Evolutionary conservation across 2,797 vertebrate species (phyloP), one percentile per base, ranked within the genome.

Genomic region (Sphaeramia orbicularis): DNA sequence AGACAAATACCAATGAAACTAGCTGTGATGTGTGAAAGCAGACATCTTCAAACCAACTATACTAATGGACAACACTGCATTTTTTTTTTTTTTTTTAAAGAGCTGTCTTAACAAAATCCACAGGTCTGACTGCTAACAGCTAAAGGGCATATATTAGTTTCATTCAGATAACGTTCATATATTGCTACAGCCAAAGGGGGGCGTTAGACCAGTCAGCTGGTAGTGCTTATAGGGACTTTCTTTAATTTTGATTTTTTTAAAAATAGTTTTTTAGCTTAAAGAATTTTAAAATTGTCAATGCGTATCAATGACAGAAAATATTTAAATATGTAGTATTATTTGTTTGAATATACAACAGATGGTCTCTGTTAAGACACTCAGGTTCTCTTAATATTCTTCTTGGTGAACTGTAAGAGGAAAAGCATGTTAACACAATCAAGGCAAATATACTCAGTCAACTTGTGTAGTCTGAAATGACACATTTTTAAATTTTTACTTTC

Each of bases 351-450:
- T 68, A 68, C 61, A 81, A 87, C 83, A 87, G 70, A 84, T 80
- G 80, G 86, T 77, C 77, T 89, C 89, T 74, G 68, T 88, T 79
- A 68, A 84, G 81, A 63, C 79, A 81, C 92, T 94, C 92, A 93
- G 92, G 93, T 88, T 91, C 74, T 82, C 70, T 83, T 74, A 50
- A 72, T 74, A 70, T 83, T 86, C 67, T 81, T 77, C 58, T 74
- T 72, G 32, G 44, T 51, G 49, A 77, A 85, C 77, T 80, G 76
- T 71, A 89, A 77, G 68, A 85, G 58, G 57, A 71, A 35, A 80
- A 73, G 77, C 76, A 84, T 84, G 74, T 79, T 59, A 76, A 86
- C 69, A 86, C 85, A 91, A 87, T 87, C 74, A 84, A 85, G 49
- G 49, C 71, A 66, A 83, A 86, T 77, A 54, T 82, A 88, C 74